phyloP scores from a whole-genome alignment of 2,888 invertebrate genomes.

The Eupithecia tripunctaria region DNA sequence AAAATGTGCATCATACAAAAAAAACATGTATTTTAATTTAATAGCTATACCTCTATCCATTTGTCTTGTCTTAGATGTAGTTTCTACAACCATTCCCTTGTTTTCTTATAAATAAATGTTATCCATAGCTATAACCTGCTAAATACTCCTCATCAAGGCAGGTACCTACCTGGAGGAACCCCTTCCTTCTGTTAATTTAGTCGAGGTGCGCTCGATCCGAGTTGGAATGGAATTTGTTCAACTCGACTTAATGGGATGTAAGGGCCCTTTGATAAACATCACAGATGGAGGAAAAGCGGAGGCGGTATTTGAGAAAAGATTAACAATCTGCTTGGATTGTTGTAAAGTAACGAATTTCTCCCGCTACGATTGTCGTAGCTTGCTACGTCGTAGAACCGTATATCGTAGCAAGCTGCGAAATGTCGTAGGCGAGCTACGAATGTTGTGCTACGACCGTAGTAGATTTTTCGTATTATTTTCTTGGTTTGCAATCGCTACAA shows the following conservation, averaged over 20 bases:
- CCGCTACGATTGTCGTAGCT: not conserved
- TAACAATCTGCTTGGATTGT: not conserved
- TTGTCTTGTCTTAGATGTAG: not conserved
- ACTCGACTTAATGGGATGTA: slow-evolving; percentile 70
- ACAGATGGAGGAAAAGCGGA: slow-evolving; percentile 42
- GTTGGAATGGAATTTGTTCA: slow-evolving; percentile 38
- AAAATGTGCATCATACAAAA: not conserved
- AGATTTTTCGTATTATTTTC: not conserved
- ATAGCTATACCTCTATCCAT: no score
- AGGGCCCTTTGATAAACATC: slow-evolving; percentile 62
- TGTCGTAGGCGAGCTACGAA: slow-evolving; percentile 1
- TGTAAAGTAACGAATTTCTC: not conserved
- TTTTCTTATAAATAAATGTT: not conserved
- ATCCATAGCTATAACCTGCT: not conserved
- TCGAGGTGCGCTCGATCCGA: slow-evolving; percentile 26
- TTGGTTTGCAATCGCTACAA: not conserved
- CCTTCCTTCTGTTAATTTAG: slow-evolving; percentile 29
- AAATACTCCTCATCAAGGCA: slow-evolving; percentile 8
- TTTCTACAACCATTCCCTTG: not conserved
- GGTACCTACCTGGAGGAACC: slow-evolving; percentile 1
- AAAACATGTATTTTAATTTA: not conserved
- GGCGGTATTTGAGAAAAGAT: slow-evolving; percentile 6
- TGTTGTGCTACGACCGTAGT: not conserved
- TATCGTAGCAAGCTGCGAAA: slow-evolving; percentile 5
- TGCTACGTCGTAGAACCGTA: not conserved